A percentile compares a stretch with the other conserved stretches of the same genome.
Evolutionary conservation across 1,140 invertebrate genomes (phyloP).

Genomic region (Brachionus calyciflorus): DNA sequence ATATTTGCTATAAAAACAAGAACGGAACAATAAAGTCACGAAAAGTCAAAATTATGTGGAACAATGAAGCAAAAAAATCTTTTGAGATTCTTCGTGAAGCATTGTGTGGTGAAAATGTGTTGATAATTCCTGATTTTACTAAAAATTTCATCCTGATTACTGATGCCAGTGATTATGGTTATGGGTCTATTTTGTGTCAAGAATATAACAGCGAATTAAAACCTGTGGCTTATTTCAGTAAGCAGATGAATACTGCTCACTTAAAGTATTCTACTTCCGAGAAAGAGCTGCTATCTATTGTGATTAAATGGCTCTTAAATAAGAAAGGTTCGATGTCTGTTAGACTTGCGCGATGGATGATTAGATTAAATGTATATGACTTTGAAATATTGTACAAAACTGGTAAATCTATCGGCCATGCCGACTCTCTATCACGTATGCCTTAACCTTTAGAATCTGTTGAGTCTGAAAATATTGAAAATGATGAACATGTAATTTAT

Average conservation of each 20-base stretch:
- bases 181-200: conserved; percentile 48
- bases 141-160: conserved; percentile 43
- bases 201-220: background rate
- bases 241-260: background rate
- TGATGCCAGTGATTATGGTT: conserved; percentile 17
- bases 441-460: too few relatives aligned
- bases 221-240: background rate
- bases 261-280: background rate
- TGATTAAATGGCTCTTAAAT: too few relatives aligned
- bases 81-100: conserved; percentile 53
- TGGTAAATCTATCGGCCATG: too few relatives aligned
- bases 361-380: too few relatives aligned
- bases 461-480: too few relatives aligned
- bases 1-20: too few relatives aligned
- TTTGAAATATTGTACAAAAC: too few relatives aligned
- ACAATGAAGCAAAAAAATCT: conserved; percentile 49
- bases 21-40: conserved; percentile 44
- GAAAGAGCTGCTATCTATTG: background rate
- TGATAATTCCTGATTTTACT: background rate
- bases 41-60: conserved; percentile 52
- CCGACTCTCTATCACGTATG: too few relatives aligned
- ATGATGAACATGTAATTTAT: too few relatives aligned
- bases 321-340: too few relatives aligned
- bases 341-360: too few relatives aligned
- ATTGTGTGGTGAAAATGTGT: conserved; percentile 29